Base-by-base conservation (phyloP, 2,888 invertebrate species). In the Julus scanicus region DNA sequence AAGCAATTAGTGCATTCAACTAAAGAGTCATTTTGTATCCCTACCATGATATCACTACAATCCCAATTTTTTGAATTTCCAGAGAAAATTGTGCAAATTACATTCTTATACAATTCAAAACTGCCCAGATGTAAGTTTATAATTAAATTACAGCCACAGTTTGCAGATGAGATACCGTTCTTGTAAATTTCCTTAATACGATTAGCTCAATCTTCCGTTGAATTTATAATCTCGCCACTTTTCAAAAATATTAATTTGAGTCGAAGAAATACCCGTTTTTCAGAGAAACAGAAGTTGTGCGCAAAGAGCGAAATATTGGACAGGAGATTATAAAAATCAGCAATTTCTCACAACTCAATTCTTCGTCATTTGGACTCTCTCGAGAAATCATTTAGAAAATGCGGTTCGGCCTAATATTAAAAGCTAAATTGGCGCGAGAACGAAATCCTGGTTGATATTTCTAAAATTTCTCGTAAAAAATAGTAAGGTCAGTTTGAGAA, bases 301-400 rank as follows among this genome's bases (percentile, higher is more conserved):
- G 49, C 13, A 49, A 57, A 17, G 57, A 57, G 15, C 57, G 57
- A 17, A 57, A 17, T 5, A 57, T 57, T 29, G 57, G 57, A 13
- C 48, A 48, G 48, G 48, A 48, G 48, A 57, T 15, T 57, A 57
- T 57, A 57, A 57, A 57, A 57, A 57, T 57, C 57, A 57, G 57
- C 57, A 57, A 57, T 57, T 57, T 57, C 57, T 57, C 57, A 57
- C 57, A 57, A 17, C 57, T 57, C 57, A 57, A 57, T 57, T 57
- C 17, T 57, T 17, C 17, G 17, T 57, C 57, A 57, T 15, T 15
- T 17, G 13, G 13, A 17, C 15, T 17, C 57, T 17, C 57, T 57
- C 57, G 57, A 57, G 57, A 57, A 57, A 57, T 57, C 57, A 57
- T 57, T 57, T 57, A 57, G 57, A 57, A 57, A 57, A 57, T 57